These are phyloP conservation scores for Drosophila limbata DNA, from an alignment of 2,888 invertebrate species.

Conservation along the genomic window DNA sequence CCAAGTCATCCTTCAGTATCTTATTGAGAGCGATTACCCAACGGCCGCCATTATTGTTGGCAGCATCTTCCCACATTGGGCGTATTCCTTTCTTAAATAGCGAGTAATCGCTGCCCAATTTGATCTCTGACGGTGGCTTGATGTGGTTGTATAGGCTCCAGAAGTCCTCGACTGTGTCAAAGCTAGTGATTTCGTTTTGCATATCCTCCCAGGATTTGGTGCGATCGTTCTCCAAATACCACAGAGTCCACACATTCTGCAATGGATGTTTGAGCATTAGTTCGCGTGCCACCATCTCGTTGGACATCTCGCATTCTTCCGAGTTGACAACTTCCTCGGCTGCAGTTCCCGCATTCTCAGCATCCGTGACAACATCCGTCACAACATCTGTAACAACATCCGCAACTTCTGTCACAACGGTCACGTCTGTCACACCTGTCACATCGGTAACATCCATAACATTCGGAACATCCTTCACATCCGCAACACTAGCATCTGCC, in stretches of 20 bases:
- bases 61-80: conserved; percentile 97
- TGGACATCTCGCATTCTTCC: background rate
- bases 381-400: background rate
- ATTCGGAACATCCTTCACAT: conserved; percentile 7
- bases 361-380: background rate
- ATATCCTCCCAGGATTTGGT: conserved; percentile 95
- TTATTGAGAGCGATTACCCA: conserved; percentile 92
- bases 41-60: conserved; percentile 93
- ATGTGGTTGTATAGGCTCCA: conserved; percentile 98
- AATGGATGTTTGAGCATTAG: conserved; percentile 95
- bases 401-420: too few species aligned
- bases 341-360: conserved; percentile 16
- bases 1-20: conserved; percentile 90
- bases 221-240: conserved; percentile 98
- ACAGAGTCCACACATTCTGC: conserved; percentile 98
- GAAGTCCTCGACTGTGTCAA: conserved; percentile 99
- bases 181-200: conserved; percentile 96
- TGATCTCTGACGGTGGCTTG: conserved; percentile 92
- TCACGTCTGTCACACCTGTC: too few species aligned
- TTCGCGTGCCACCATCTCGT: conserved; percentile 86
- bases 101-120: conserved; percentile 92
- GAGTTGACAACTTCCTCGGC: background rate
- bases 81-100: conserved; percentile 90
- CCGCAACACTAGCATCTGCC: conserved; percentile 14
- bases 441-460: background rate